A percentile compares a stretch with the other conserved stretches of the same genome.
phyloP scores from a whole-genome alignment of 2,888 invertebrate genomes.

The Drosophila fungiperda region DNA sequence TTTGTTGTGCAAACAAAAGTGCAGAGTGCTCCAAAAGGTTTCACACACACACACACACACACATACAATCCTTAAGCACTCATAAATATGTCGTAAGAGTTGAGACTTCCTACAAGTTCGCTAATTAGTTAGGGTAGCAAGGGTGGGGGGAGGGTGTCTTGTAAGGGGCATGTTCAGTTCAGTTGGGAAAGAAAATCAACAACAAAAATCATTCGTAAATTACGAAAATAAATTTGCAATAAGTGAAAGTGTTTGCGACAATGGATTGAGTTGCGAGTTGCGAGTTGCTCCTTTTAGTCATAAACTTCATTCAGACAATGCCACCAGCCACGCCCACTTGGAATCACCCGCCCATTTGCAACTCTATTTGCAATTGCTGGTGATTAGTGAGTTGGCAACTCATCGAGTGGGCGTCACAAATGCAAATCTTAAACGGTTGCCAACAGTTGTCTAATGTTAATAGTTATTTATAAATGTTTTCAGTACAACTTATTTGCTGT shows the following conservation, averaged over 20 bases:
- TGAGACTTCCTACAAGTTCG: conserved; percentile 23
- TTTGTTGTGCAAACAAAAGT: conserved; percentile 41
- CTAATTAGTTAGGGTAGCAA: background rate
- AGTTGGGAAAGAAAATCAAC: conserved; percentile 21
- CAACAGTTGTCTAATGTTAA: conserved; percentile 31
- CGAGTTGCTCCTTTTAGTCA: background rate
- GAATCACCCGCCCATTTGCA: background rate
- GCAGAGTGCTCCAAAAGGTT: conserved; percentile 20
- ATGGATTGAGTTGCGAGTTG: background rate
- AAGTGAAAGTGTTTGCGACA: conserved; percentile 65
- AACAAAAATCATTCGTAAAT: conserved; percentile 43
- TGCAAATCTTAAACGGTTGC: conserved; percentile 10
- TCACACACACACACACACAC: conserved; percentile 30
- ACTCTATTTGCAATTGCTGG: conserved; percentile 11
- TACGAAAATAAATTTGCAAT: conserved; percentile 61
- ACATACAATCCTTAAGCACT: conserved; percentile 5
- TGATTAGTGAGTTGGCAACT: conserved; percentile 5
- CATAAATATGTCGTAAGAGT: conserved; percentile 1
- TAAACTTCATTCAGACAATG: conserved; percentile 24
- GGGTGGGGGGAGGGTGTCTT: background rate
- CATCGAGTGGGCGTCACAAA: conserved; percentile 42
- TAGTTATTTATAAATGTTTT: conserved; percentile 45
- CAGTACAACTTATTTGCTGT: conserved; percentile 8
- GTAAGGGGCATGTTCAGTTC: conserved; percentile 14
- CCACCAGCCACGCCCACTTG: conserved; percentile 42